A percentile compares a stretch with the other conserved stretches of the same genome.
These are phyloP conservation scores for Caracal caracal DNA, from an alignment of 2,113 vertebrate genomes.

Conservation along the genomic window DNA sequence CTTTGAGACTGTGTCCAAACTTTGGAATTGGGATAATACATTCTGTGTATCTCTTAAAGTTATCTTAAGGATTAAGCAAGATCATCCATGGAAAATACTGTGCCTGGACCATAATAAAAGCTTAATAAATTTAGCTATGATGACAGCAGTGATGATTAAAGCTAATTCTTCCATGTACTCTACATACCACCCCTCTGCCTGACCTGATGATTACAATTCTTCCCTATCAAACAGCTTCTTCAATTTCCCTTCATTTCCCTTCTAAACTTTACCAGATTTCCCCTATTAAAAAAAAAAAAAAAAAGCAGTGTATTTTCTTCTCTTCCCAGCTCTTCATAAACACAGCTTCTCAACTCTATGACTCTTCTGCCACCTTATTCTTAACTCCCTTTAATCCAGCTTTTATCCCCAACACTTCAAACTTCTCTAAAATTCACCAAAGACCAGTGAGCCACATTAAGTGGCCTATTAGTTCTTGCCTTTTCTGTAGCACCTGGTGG, in stretches of 20 bases:
- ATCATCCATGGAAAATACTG: background rate
- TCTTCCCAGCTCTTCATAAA: background rate
- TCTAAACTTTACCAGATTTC: background rate
- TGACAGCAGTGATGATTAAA: background rate
- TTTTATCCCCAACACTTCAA: background rate
- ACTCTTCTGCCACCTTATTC: background rate
- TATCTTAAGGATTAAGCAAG: constrained; percentile 41
- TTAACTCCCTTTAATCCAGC: background rate
- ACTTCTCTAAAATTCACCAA: background rate
- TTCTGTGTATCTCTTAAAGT: background rate
- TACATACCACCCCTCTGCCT: background rate
- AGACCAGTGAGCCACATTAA: background rate
- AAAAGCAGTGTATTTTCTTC: background rate
- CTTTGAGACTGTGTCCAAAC: background rate
- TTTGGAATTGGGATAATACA: background rate
- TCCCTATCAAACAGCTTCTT: background rate
- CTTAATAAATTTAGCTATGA: background rate
- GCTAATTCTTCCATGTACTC: background rate
- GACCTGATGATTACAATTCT: background rate
- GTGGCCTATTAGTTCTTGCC: background rate
- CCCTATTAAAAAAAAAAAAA: background rate
- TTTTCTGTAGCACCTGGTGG: background rate
- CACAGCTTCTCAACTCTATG: background rate
- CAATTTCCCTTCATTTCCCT: background rate
- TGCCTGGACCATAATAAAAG: background rate